phyloP scores from a whole-genome alignment of 2,888 invertebrate genomes.

The Allolobophora icterica region DNA sequence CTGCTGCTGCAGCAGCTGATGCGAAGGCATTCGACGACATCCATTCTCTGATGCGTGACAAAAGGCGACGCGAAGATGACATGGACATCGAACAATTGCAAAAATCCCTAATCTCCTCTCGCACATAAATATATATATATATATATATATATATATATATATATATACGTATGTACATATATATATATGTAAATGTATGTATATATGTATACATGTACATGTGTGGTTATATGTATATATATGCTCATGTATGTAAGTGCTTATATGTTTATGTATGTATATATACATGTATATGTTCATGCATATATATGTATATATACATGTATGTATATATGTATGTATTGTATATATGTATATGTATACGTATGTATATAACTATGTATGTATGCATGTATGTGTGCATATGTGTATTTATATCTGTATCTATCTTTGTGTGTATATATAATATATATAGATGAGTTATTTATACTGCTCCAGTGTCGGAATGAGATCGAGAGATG shows the following conservation, averaged over 20 bases:
- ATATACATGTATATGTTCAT: no score
- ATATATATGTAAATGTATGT: no score
- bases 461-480: background rate
- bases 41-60: background rate
- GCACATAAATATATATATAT: background rate
- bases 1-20: background rate
- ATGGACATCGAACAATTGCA: background rate
- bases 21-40: background rate
- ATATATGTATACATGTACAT: no score
- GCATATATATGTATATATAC: background rate
- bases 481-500: background rate
- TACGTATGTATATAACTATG: background rate
- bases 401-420: no score
- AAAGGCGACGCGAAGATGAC: background rate
- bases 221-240: background rate
- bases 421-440: no score
- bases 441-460: no score
- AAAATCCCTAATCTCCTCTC: background rate
- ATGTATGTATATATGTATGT: no score
- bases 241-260: no score
- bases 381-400: no score
- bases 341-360: no score
- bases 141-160: background rate
- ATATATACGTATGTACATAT: no score
- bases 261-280: no score